Evolutionary conservation across 2,888 invertebrate species (phyloP).

Genomic region (Cerceris rybyensis): DNA sequence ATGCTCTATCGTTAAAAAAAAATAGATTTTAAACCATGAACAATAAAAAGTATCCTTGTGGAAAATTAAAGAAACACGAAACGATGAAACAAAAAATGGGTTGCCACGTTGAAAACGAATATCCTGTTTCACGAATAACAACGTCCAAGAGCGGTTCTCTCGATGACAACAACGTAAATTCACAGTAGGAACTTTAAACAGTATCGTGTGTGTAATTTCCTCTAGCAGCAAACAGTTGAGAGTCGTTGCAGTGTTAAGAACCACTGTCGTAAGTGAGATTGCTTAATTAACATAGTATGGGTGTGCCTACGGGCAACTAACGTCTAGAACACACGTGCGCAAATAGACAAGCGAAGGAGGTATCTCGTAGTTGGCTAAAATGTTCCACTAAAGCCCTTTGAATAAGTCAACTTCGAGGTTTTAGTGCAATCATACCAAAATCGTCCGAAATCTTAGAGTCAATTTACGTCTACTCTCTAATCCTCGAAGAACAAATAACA

Average conservation of each 20-base stretch:
- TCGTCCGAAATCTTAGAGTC: conserved; percentile 4
- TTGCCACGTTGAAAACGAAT: too few relatives aligned
- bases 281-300: conserved; percentile 52
- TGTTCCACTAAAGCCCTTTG: conserved; percentile 7
- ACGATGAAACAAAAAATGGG: too few relatives aligned
- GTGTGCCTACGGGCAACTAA: conserved; percentile 25
- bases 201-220: conserved; percentile 36
- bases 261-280: conserved; percentile 39
- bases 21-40: too few relatives aligned
- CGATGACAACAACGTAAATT: background rate
- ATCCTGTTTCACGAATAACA: too few relatives aligned
- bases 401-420: background rate
- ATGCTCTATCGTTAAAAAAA: background rate
- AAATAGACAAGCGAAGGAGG: conserved; percentile 35
- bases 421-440: conserved; percentile 1
- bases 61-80: too few relatives aligned
- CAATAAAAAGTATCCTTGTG: too few relatives aligned
- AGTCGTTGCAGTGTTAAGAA: conserved; percentile 28
- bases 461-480: background rate
- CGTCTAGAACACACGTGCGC: conserved; percentile 34
- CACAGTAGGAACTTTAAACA: conserved; percentile 15
- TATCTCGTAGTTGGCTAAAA: conserved; percentile 27
- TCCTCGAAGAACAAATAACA: too few relatives aligned
- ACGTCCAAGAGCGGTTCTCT: too few relatives aligned
- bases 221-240: conserved; percentile 24